Evolutionary conservation across 2,113 vertebrate species (phyloP).

Genomic region (Hippocampus zosterae): DNA sequence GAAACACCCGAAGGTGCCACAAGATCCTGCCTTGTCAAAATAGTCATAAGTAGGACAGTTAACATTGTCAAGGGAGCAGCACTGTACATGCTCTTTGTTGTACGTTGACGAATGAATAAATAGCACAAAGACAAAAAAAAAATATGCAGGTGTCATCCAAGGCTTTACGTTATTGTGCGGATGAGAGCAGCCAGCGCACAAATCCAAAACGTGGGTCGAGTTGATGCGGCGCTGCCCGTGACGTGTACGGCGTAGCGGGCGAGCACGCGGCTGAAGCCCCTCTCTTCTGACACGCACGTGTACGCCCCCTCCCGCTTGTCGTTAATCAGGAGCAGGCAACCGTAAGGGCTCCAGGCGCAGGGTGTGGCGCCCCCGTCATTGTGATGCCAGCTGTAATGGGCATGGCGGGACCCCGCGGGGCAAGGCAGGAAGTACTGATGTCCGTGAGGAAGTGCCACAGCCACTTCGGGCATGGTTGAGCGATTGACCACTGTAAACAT

Average conservation of each 20-base stretch:
- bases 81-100: background rate
- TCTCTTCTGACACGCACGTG: constrained; percentile 50
- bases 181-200: background rate
- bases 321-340: constrained; percentile 52
- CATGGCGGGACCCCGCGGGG: constrained; percentile 50
- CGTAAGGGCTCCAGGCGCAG: background rate
- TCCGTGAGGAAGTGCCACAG: accelerated
- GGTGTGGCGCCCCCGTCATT: accelerated
- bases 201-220: background rate
- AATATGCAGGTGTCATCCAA: background rate
- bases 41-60: no score
- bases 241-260: background rate
- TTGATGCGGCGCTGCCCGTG: background rate
- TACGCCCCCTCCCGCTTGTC: constrained; percentile 41
- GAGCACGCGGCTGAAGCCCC: constrained; percentile 17
- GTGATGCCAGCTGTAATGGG: constrained; percentile 56
- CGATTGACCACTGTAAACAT: background rate
- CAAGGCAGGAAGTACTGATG: constrained; percentile 52
- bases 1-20: no score
- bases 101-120: background rate
- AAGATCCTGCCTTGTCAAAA: no score
- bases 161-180: background rate
- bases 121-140: background rate
- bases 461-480: background rate
- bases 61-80: background rate